phyloP scores from a whole-genome alignment of 2,113 vertebrate genomes.

The Archocentrus centrarchus region DNA sequence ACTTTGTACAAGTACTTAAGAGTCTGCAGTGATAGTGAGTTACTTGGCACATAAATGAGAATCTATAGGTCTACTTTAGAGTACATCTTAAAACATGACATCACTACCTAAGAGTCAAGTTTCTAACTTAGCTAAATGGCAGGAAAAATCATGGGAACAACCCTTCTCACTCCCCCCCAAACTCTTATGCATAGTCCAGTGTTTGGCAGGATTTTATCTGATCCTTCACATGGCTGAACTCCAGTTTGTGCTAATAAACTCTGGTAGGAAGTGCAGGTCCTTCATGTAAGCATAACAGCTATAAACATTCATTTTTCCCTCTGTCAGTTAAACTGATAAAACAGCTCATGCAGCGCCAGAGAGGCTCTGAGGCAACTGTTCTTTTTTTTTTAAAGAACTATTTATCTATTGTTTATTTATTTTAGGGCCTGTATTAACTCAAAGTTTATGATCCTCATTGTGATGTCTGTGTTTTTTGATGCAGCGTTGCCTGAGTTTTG shows the following conservation, averaged over 20 bases:
- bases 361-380: neutral
- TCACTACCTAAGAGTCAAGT: neutral
- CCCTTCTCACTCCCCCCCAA: accelerated
- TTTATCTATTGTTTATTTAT: too few species aligned
- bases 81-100: too few species aligned
- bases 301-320: neutral
- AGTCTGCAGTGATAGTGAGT: neutral
- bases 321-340: neutral
- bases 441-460: neutral
- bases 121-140: neutral
- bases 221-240: neutral
- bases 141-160: neutral
- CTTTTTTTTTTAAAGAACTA: neutral
- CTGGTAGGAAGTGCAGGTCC: neutral
- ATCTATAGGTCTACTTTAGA: too few species aligned
- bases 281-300: neutral
- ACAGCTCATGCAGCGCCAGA: neutral
- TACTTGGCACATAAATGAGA: neutral
- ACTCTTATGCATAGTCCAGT: neutral
- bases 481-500: neutral
- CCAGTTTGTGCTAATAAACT: neutral
- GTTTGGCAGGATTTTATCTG: neutral
- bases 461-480: neutral
- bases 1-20: neutral
- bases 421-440: too few species aligned